phyloP scores from a whole-genome alignment of 2,113 vertebrate species.

The Pardalotus punctatus region DNA sequence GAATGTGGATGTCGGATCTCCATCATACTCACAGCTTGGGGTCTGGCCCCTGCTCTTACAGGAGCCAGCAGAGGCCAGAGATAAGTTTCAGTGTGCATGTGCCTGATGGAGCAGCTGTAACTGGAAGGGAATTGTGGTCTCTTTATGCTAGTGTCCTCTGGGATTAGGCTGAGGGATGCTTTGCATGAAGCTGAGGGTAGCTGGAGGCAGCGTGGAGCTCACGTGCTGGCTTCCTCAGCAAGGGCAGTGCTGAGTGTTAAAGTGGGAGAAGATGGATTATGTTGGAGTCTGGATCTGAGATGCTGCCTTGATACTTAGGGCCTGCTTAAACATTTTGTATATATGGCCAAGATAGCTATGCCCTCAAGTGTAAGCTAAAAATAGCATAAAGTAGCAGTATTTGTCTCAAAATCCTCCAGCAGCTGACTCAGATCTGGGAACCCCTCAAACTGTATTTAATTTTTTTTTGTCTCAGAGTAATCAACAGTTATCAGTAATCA shows the following conservation, averaged over 20 bases:
- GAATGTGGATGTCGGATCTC: background rate
- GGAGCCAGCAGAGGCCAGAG: background rate
- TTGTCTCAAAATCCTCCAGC: background rate
- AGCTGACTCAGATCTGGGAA: background rate
- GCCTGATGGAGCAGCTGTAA: background rate
- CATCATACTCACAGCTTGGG: accelerated
- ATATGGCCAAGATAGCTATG: background rate
- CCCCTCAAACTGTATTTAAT: background rate
- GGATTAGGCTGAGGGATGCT: background rate
- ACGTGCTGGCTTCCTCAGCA: background rate
- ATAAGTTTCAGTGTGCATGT: background rate
- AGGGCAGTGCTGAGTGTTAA: background rate
- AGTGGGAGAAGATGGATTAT: background rate
- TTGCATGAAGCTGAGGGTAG: background rate
- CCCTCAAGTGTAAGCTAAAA: background rate
- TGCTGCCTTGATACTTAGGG: background rate
- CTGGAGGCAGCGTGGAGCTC: background rate
- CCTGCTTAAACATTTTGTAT: background rate
- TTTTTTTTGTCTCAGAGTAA: background rate
- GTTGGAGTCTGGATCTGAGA: background rate
- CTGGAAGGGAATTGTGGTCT: background rate
- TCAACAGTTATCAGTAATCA: no score
- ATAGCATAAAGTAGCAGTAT: background rate
- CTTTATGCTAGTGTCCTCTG: background rate
- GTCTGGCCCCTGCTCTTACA: background rate